A percentile compares a stretch with the other conserved stretches of the same genome.
Conservation (phyloP, 2,113 vertebrate genomes). For the Chitala chitala region DNA sequence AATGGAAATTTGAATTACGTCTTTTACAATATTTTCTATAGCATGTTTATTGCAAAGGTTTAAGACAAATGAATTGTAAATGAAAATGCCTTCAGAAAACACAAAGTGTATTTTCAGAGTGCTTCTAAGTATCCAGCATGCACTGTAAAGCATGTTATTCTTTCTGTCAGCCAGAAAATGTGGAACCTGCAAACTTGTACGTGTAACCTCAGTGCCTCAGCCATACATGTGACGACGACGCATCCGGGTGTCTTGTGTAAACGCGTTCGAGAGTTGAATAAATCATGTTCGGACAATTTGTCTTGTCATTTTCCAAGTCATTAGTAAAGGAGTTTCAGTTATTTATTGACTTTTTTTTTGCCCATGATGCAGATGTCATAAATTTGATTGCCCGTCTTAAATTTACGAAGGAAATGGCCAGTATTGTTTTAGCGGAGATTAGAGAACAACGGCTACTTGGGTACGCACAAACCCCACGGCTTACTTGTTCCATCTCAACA, state of each 20-base stretch:
- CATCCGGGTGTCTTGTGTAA: slow-evolving; percentile 49
- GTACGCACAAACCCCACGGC: background rate
- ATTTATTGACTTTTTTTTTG: background rate
- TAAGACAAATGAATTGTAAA: slow-evolving; percentile 31
- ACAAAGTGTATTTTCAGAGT: slow-evolving; percentile 27
- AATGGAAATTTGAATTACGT: slow-evolving; percentile 20
- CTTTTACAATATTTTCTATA: slow-evolving; percentile 25
- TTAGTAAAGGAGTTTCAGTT: no score
- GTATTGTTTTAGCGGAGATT: slow-evolving; percentile 33
- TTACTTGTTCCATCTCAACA: no score
- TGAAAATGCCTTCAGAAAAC: slow-evolving; percentile 55
- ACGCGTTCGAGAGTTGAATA: slow-evolving; percentile 53
- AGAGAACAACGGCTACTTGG: slow-evolving; percentile 1
- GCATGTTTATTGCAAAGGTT: slow-evolving; percentile 39
- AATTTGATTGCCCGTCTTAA: slow-evolving; percentile 14
- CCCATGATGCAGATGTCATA: slow-evolving; percentile 19
- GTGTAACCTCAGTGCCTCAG: slow-evolving; percentile 34
- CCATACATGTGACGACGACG: slow-evolving; percentile 35
- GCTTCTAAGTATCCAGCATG: slow-evolving; percentile 43
- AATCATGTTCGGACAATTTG: slow-evolving; percentile 26
- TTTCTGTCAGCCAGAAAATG: slow-evolving; percentile 37
- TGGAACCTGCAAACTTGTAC: slow-evolving; percentile 26
- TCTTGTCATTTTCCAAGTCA: background rate
- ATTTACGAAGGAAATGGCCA: slow-evolving; percentile 22
- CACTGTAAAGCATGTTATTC: slow-evolving; percentile 30